Percentiles rank a stretch among this genome's conserved stretches.
phyloP scores from a whole-genome alignment of 2,113 vertebrate genomes.

The Notothenia coriiceps region DNA sequence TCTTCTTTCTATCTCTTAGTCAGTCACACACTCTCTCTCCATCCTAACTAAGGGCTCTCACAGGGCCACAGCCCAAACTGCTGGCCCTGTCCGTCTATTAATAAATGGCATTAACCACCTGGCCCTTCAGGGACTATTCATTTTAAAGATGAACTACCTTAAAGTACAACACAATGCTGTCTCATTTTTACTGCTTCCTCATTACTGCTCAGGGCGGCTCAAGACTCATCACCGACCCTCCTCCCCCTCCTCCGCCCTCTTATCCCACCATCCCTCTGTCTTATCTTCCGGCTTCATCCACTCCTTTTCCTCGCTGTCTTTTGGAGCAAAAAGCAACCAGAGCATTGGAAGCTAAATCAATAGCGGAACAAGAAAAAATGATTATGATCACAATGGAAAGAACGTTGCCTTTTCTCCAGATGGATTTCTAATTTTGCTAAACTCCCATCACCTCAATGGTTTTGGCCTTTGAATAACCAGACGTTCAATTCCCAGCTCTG shows the following conservation, averaged over 20 bases:
- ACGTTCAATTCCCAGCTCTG: constrained; percentile 65
- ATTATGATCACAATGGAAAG: constrained; percentile 71
- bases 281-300: constrained; percentile 48
- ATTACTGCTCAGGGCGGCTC: constrained; percentile 82
- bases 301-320: constrained; percentile 46
- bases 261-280: constrained; percentile 55
- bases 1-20: constrained; percentile 58
- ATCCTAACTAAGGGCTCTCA: constrained; percentile 85
- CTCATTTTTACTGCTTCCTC: constrained; percentile 86
- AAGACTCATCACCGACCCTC: constrained; percentile 72
- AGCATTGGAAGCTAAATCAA: constrained; percentile 68
- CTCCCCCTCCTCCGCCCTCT: constrained; percentile 48
- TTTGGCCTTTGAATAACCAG: constrained; percentile 62
- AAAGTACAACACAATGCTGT: constrained; percentile 86
- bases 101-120: constrained; percentile 89
- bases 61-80: constrained; percentile 82
- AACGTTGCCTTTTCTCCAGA: constrained; percentile 64
- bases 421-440: constrained; percentile 74
- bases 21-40: constrained; percentile 65
- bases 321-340: constrained; percentile 26
- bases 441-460: constrained; percentile 55
- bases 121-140: constrained; percentile 87
- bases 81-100: constrained; percentile 87
- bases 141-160: constrained; percentile 88
- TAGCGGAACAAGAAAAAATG: constrained; percentile 79